Evolutionary conservation across 2,888 invertebrate species (phyloP), one percentile per base, ranked within the genome.

Genomic region (Rhagonycha lutea): DNA sequence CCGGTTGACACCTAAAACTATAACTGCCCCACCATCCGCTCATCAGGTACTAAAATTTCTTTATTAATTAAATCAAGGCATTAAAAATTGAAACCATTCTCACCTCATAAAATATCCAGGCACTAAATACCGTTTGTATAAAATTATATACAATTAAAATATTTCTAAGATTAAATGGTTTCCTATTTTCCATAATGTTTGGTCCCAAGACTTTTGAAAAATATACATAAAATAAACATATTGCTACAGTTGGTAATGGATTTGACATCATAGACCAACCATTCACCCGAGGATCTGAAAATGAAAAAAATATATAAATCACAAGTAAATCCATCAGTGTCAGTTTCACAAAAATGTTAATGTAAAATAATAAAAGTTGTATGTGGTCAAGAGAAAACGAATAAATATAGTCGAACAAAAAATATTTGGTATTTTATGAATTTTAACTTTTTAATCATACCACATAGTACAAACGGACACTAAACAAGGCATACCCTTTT

Each of bases 261-360:
- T 96, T 96, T 85, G 94, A 94, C 97, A 98, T 98, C 91, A 98
- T 91, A 84, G 95, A 92, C 96, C 96, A 98, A 87, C 93, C 92
- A 89, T 95, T 95, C 83, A 97, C 96, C 86, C 98, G 91, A 78
- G 94, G 92, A 90, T 96, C 96, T 96, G 91, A 81, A 92, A 92
- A 83, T 79, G 83, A 80, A 84, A 82, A 83, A 81, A 83, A 75
- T 32, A 73, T 18, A 11, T 23, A 63, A 47, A 63, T 63, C n/a
- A 63, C 7, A 18, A 61, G 14, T 60, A 14, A 60, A 14, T 47
- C n/a, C n/a, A 61, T 14, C 14, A 2, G 7, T 26, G 26, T 4
- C 26, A 26, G 5, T 26, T 7, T 0, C 3, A 26, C 7, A 26
- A 26, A 26, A 26, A 26, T 26, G 4, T 7, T 26, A 7, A 26